phyloP scores from a whole-genome alignment of 2,888 invertebrate species.

The Nephrotoma flavescens region DNA sequence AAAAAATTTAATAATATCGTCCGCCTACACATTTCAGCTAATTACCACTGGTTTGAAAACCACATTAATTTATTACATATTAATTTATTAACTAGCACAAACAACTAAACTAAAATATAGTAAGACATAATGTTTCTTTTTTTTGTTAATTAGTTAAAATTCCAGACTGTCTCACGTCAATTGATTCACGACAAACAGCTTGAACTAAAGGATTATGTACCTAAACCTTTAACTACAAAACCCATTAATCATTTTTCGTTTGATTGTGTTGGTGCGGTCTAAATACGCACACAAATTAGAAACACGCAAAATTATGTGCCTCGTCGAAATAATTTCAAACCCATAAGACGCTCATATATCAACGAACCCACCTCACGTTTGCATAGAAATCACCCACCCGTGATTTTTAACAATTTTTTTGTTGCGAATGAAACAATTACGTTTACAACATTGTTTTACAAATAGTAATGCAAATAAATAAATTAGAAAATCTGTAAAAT shows the following conservation, averaged over 20 bases:
- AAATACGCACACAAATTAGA: not conserved
- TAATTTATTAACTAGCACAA: not conserved
- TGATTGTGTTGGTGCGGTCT: not conserved
- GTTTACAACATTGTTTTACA: not conserved
- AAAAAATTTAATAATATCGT: not conserved
- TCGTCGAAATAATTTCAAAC: not conserved
- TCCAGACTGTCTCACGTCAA: not conserved
- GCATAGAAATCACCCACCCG: not conserved
- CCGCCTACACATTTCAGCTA: not conserved
- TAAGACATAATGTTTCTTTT: not conserved
- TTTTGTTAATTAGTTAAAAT: not conserved
- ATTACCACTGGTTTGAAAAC: not conserved
- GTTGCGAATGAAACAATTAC: not conserved
- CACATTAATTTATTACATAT: not conserved
- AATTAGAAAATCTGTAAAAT: not conserved
- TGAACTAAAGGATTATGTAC: not conserved
- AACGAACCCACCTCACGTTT: not conserved
- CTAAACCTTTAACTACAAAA: not conserved
- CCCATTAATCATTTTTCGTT: not conserved
- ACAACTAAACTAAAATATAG: not conserved
- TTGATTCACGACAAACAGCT: not conserved
- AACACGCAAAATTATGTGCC: not conserved
- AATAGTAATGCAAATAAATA: not conserved
- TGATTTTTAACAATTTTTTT: not conserved
- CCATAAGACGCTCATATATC: not conserved